Evolutionary conservation across 2,797 vertebrate species (phyloP).

Genomic region (Periophthalmus magnuspinnatus): DNA sequence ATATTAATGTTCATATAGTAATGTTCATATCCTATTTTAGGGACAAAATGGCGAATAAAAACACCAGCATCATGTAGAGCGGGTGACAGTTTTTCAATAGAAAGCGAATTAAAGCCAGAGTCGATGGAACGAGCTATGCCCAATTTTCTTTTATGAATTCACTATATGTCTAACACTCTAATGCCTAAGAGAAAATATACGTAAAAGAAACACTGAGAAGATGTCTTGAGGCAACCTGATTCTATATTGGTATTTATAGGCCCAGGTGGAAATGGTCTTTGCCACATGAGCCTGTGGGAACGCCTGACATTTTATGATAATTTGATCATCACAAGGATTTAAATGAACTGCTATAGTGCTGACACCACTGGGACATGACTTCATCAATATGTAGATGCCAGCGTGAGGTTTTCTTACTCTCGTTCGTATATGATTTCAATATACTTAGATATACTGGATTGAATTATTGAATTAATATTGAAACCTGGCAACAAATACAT

Average conservation of each 20-base stretch:
- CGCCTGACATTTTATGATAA: conserved; percentile 3
- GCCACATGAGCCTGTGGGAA: background rate
- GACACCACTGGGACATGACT: conserved; percentile 5
- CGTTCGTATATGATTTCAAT: background rate
- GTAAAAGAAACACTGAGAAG: background rate
- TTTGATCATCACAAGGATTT: conserved; percentile 9
- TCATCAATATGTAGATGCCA: conserved; percentile 1
- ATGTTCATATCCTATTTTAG: too few relatives aligned
- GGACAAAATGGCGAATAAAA: too few relatives aligned
- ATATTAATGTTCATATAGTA: too few relatives aligned
- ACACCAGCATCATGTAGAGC: too few relatives aligned
- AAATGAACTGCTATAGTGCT: conserved; percentile 3
- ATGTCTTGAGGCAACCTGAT: background rate
- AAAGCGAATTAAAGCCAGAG: too few relatives aligned
- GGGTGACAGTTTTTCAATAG: too few relatives aligned
- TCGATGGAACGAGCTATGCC: too few relatives aligned
- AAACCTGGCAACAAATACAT: background rate
- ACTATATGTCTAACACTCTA: background rate
- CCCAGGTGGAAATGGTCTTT: background rate
- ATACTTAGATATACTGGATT: background rate
- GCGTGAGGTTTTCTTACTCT: background rate
- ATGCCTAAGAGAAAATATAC: too few relatives aligned
- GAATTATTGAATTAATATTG: background rate
- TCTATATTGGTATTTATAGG: background rate
- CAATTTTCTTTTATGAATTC: background rate